Evolutionary conservation across 2,888 invertebrate genomes (phyloP).

Genomic region (Ariolimax columbianus): DNA sequence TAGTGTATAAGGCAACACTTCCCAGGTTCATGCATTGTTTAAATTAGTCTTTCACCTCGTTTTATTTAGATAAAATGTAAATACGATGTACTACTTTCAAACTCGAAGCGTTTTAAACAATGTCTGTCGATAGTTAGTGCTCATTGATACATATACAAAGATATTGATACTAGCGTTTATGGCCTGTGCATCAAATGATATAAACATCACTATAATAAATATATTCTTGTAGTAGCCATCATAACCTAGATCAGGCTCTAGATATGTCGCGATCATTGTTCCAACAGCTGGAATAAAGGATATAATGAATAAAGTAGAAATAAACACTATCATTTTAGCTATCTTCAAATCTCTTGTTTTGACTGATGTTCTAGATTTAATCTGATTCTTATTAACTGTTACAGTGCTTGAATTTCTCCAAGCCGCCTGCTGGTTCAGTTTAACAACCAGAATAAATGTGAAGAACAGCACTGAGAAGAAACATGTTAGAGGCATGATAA

Average conservation of each 20-base stretch:
- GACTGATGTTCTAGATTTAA: not conserved
- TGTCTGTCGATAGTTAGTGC: slow-evolving; percentile 2
- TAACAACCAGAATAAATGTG: not conserved
- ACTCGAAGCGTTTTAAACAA: not conserved
- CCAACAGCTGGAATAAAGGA: slow-evolving; percentile 17
- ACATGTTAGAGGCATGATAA: slow-evolving; percentile 34
- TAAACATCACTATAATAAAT: not conserved
- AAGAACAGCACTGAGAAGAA: not conserved
- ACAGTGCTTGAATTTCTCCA: slow-evolving; percentile 15
- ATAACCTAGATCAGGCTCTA: slow-evolving; percentile 8
- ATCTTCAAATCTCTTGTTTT: not conserved
- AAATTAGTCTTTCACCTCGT: too few species aligned
- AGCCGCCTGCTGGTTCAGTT: not conserved
- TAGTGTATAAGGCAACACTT: too few species aligned
- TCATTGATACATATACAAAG: slow-evolving; percentile 17
- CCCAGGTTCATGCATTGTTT: too few species aligned
- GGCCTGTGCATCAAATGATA: not conserved
- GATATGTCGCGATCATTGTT: not conserved
- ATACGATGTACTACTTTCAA: too few species aligned
- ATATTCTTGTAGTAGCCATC: slow-evolving; percentile 2
- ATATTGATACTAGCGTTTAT: slow-evolving; percentile 26
- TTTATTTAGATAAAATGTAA: too few species aligned
- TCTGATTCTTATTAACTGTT: too few species aligned
- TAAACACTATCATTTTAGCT: slow-evolving; percentile 11
- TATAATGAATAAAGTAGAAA: slow-evolving; percentile 11